Evolutionary conservation across 2,113 vertebrate genomes (phyloP), one percentile per base, ranked within the genome.

Genomic region (Chrysemys picta): DNA sequence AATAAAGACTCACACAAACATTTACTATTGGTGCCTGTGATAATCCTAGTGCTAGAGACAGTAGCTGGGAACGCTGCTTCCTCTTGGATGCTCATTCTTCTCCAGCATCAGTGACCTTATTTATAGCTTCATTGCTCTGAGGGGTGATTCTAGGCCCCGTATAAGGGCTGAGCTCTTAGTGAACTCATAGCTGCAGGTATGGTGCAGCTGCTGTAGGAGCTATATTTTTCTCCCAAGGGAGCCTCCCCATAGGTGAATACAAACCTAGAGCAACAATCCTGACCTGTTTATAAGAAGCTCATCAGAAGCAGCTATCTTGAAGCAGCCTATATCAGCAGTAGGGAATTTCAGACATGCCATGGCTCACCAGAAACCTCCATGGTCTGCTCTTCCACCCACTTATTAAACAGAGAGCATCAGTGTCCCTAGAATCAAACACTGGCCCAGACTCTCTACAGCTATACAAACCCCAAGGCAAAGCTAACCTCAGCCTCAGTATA

Each of bases 111-210:
- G 12, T 31, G 35, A 83, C 25, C 62, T 81, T 14, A 16, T 17
- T 10, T 84, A 24, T 52, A 42, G 35, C 59, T 87, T 84, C 83
- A 35, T 17, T 21, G 27, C 42, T 93, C 45, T 53, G 17, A 53
- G 47, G 31, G 13, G 13, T 59, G 50, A 65, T 80, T 47, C 10
- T 47, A 80, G 62, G 35, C 35, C 35, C n/a, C 29, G 7, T 16
- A 27, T 10, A 1, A 38, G 49, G 69, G 53, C 72, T 86, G 16
- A 65, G 25, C 21, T 25, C 42, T 45, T 42, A 13, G 12, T 11
- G n/a, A 85, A 10, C 29, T 10, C 24, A 59, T 45, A 38, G 2
- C 24, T 69, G 31, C 0, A 0, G 31, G 54, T 0, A 0, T 16
- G 25, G 47, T 4, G 8, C n/a, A 35, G 57, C 31, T n/a, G n/a